phyloP scores from a whole-genome alignment of 2,113 vertebrate genomes.

The Morone chrysops region DNA sequence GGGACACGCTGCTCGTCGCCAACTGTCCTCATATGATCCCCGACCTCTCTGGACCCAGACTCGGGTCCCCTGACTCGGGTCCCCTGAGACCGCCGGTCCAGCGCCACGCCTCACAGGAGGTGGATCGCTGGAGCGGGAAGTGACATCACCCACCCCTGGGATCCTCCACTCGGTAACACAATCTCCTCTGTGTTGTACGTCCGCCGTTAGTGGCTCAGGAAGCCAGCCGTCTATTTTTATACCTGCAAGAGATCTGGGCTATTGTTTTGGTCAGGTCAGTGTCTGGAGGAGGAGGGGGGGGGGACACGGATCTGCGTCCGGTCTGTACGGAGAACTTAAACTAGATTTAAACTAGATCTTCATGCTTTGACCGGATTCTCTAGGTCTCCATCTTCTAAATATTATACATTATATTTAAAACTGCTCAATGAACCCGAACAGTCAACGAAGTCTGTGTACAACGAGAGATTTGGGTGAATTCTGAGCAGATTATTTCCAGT shows the following conservation, averaged over 20 bases:
- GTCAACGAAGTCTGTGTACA: too few relatives aligned
- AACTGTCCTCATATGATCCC: conserved; percentile 44
- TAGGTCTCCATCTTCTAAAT: too few relatives aligned
- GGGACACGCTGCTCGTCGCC: too few relatives aligned
- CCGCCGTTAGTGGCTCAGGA: conserved; percentile 46
- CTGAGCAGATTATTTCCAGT: too few relatives aligned
- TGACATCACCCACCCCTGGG: conserved; percentile 60
- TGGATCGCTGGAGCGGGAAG: conserved; percentile 65
- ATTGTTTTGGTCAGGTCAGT: conserved; percentile 71
- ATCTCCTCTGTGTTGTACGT: background rate
- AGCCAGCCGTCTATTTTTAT: conserved; percentile 72
- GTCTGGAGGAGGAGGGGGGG: conserved; percentile 44
- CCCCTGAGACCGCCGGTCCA: background rate
- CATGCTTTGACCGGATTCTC: too few relatives aligned
- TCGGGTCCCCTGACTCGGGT: background rate
- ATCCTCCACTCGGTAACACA: background rate
- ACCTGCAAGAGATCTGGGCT: conserved; percentile 32
- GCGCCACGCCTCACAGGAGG: background rate
- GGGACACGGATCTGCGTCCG: background rate
- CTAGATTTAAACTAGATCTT: too few relatives aligned
- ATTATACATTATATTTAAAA: too few relatives aligned
- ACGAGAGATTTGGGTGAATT: too few relatives aligned
- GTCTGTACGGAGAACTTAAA: too few relatives aligned
- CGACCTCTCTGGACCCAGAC: conserved; percentile 41
- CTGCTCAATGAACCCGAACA: too few relatives aligned